Evolutionary conservation across 2,113 vertebrate genomes (phyloP), one percentile per base, ranked within the genome.

Genomic region (Puffinus mauretanicus): DNA sequence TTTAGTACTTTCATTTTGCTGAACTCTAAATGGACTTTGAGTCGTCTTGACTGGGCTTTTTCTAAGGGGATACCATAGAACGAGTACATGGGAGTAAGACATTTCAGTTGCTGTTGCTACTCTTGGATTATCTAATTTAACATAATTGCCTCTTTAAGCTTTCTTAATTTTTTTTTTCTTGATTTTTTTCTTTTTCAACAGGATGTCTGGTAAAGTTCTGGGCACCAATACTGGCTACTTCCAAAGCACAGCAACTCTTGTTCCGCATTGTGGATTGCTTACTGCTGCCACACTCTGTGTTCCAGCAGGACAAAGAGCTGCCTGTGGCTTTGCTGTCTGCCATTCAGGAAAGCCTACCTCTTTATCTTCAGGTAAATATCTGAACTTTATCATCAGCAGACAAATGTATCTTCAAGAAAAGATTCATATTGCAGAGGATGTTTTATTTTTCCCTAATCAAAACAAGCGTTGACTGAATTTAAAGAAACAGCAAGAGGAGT

Each of bases 141-240:
- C 11, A 19, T 46, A 85, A 60, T 29, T 82, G 44, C 29, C 22
- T 90, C 54, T 71, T 87, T 32, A 91, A 42, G 13, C 17, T 80
- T 49, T 42, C 36, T 46, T 86, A 38, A 76, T 80, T 60, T 54
- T 66, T 40, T 34, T 67, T 64, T 77, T 91, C 77, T 93, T 84
- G 40, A 8, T n/a, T 57, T 20, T 7, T 30, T 55, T 71, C n/a
- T 17, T 87, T 52, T 85, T 78, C 95, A 76, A 79, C 96, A 99
- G 99, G 99, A 77, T 98, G 97, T 95, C 96, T 99, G 88, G 99
- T 99, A 87, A 99, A 99, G 95, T 99, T 99, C 87, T 99, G 99
- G 99, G 98, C 99, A 96, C 98, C 98, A 14, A 99, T 99, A 91
- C 97, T 99, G 97, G 99, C 98, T 93, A 99, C 99, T 57, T 98